These are phyloP conservation scores for Porites evermanni DNA, from an alignment of 92 coral and sea anemone species.

Conservation along the genomic window DNA sequence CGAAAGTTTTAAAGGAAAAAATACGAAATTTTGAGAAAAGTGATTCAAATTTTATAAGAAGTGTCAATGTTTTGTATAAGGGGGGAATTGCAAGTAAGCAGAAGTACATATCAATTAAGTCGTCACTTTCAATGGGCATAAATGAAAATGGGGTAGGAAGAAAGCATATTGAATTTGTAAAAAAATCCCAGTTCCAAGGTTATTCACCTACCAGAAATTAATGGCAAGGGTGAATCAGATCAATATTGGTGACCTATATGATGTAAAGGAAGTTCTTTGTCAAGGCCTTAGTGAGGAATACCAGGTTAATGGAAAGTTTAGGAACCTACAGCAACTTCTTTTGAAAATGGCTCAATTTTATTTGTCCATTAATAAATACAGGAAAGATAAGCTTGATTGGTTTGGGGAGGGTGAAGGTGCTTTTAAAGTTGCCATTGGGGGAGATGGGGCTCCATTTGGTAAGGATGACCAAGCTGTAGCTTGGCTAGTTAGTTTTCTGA, in stretches of 20 bases:
- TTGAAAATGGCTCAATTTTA: too few species aligned
- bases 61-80: conserved; percentile 58
- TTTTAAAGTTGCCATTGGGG: conserved; percentile 48
- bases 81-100: conserved; percentile 63
- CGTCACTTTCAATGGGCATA: conserved; percentile 38
- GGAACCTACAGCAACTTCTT: too few species aligned
- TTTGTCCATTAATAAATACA: neutral
- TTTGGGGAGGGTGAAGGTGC: conserved; percentile 22
- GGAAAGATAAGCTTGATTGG: conserved; percentile 14
- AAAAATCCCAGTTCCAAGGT: neutral
- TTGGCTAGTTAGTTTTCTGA: conserved; percentile 63
- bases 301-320: too few species aligned
- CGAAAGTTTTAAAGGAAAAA: conserved; percentile 41
- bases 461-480: conserved; percentile 70
- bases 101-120: conserved; percentile 49
- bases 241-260: neutral
- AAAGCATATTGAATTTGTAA: conserved; percentile 1
- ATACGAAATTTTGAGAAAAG: conserved; percentile 47
- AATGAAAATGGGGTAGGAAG: conserved; percentile 47
- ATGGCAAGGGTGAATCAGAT: neutral
- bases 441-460: conserved; percentile 65
- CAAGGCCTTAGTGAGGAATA: conserved; percentile 1
- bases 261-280: conserved; percentile 2
- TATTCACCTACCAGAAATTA: neutral
- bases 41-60: conserved; percentile 58